phyloP scores from a whole-genome alignment of 1,140 invertebrate species.

The Temnothorax curvispinosus region DNA sequence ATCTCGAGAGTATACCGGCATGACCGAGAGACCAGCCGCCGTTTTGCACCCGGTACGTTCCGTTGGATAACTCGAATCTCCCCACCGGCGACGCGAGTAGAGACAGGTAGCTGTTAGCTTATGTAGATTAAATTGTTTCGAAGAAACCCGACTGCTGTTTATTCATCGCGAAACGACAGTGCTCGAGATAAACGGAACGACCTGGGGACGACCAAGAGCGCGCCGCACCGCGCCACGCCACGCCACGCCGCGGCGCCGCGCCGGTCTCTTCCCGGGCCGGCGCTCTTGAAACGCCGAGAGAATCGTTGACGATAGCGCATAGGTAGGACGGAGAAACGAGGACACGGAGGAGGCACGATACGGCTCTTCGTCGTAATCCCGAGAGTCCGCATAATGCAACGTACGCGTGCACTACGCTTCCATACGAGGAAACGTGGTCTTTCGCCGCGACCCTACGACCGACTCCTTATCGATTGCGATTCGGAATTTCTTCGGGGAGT shows the following conservation, averaged over 20 bases:
- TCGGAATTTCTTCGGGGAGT: conserved; percentile 17
- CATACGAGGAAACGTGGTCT: not conserved
- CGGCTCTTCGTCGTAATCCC: conserved; percentile 33
- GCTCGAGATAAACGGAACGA: conserved; percentile 73
- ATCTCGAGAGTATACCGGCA: conserved; percentile 26
- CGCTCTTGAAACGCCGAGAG: conserved; percentile 27
- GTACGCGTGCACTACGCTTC: conserved; percentile 21
- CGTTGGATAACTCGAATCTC: conserved; percentile 56
- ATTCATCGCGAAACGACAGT: conserved; percentile 73
- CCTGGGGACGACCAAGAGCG: conserved; percentile 43
- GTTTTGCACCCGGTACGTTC: conserved; percentile 36
- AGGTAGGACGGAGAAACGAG: not conserved
- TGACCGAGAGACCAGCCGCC: not conserved
- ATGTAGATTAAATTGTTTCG: conserved; percentile 79
- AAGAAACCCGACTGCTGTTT: conserved; percentile 73
- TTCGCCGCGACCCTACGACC: not conserved
- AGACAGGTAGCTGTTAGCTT: conserved; percentile 75
- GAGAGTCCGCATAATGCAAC: conserved; percentile 46
- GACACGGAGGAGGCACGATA: not conserved
- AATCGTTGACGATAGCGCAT: conserved; percentile 34
- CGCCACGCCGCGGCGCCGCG: not conserved
- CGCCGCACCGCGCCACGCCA: not conserved
- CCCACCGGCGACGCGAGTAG: conserved; percentile 50
- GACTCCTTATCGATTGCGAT: conserved; percentile 38
- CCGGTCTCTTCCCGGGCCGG: not conserved